Evolutionary conservation across 2,797 vertebrate species (phyloP).

Genomic region (Gallinago stenura): DNA sequence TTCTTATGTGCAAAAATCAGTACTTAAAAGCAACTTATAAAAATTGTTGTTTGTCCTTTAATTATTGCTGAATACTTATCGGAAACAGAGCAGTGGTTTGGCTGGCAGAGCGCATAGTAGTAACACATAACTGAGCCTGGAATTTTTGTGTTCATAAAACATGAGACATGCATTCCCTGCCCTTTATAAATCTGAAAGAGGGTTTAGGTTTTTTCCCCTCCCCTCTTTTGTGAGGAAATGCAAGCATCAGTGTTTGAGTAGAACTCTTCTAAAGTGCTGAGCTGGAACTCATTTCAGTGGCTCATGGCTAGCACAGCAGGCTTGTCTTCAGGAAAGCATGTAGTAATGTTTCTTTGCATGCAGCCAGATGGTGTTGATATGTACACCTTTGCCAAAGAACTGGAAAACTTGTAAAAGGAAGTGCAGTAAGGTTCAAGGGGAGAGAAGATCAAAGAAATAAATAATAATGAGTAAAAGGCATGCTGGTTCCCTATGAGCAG

Average conservation of each 20-base stretch:
- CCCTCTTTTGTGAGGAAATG: neutral
- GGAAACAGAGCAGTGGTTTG: slow-evolving; percentile 4
- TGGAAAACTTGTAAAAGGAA: slow-evolving; percentile 62
- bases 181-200: neutral
- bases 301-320: slow-evolving; percentile 14
- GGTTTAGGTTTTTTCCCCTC: neutral
- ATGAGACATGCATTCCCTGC: accelerated
- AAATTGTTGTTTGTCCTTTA: neutral
- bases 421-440: slow-evolving; percentile 26
- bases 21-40: neutral
- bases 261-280: neutral
- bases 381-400: slow-evolving; percentile 41
- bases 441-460: slow-evolving; percentile 69
- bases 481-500: slow-evolving; percentile 33
- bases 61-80: neutral
- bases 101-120: neutral
- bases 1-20: neutral
- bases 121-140: neutral
- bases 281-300: slow-evolving; percentile 35
- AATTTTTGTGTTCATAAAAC: neutral
- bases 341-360: slow-evolving; percentile 5
- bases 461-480: slow-evolving; percentile 56
- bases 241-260: neutral
- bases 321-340: slow-evolving; percentile 12
- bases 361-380: slow-evolving; percentile 64